Base-by-base conservation (phyloP, 2,888 invertebrate genomes). In the Rugalucina vietnamica region DNA sequence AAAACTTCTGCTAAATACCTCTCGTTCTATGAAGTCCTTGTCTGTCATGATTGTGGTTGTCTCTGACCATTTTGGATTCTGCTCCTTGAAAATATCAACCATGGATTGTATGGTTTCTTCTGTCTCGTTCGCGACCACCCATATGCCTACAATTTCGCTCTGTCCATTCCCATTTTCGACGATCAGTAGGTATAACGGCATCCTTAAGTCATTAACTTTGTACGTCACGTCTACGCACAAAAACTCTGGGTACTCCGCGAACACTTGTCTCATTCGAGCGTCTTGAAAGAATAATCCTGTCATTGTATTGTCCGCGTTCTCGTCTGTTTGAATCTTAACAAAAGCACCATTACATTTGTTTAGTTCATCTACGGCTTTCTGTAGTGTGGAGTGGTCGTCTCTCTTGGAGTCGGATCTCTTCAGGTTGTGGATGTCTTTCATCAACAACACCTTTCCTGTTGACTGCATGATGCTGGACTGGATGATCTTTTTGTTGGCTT, bases 141-240 rank as follows among this genome's bases (percentile, higher is more conserved):
- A 80, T 32, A 80, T 69, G 8, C 65, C 80, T 0, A 69, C 10
- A 29, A 50, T 50, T 34, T 80, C 80, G 54, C 71, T 75, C 27
- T 80, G 81, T 2, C 73, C 81, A 29, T 82, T 77, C 1, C 82
- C 77, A 57, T 73, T 82, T 39, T 82, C 77, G 12, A 82, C 37
- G 1, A 76, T 8, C 8, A 2, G 76, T 5, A 24, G 77, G 1
- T 81, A 76, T 18, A 76, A 29, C 29, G 70, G 76, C 75, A 81
- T 81, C 27, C 76, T 37, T 27, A 76, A 43, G 57, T 81, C 60
- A 49, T 81, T 81, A 1, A 81, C 72, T 24, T 76, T 76, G 60
- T 76, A 72, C n/a, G 81, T 76, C 2, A 76, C 81, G n/a, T 76
- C 81, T 1, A 72, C 39, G 37, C 76, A 76, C 24, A 81, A 2